Conservation (phyloP, 2,797 vertebrate genomes). For the Paguma larvata region DNA sequence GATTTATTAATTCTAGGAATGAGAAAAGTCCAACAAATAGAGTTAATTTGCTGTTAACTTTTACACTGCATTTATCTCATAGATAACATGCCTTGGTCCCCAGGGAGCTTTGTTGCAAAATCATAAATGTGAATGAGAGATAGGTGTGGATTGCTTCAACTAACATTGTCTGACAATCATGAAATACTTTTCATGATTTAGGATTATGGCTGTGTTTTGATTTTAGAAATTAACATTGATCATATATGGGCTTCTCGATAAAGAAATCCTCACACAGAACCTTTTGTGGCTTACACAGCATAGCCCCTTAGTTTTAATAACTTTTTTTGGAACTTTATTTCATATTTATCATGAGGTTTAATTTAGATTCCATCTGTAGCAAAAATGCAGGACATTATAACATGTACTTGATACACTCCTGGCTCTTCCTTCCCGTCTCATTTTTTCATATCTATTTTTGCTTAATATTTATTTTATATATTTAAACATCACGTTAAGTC, state of each 20-base stretch:
- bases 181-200: background rate
- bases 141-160: background rate
- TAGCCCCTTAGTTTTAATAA: background rate
- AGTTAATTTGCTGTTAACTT: background rate
- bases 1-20: background rate
- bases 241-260: background rate
- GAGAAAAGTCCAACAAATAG: background rate
- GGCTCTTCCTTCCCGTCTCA: background rate
- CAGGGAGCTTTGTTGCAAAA: background rate
- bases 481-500: constrained; percentile 22
- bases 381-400: background rate
- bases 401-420: background rate
- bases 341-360: background rate
- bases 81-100: background rate
- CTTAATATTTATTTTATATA: background rate
- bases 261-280: background rate
- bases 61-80: background rate
- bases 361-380: background rate
- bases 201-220: background rate
- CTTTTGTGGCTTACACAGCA: background rate
- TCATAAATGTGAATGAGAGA: background rate
- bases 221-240: constrained; percentile 24
- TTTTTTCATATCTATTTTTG: background rate
- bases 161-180: background rate
- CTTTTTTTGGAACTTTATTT: constrained; percentile 3